Evolutionary conservation across 2,113 vertebrate species (phyloP), one percentile per base, ranked within the genome.

Genomic region (Hiodon tergisus): DNA sequence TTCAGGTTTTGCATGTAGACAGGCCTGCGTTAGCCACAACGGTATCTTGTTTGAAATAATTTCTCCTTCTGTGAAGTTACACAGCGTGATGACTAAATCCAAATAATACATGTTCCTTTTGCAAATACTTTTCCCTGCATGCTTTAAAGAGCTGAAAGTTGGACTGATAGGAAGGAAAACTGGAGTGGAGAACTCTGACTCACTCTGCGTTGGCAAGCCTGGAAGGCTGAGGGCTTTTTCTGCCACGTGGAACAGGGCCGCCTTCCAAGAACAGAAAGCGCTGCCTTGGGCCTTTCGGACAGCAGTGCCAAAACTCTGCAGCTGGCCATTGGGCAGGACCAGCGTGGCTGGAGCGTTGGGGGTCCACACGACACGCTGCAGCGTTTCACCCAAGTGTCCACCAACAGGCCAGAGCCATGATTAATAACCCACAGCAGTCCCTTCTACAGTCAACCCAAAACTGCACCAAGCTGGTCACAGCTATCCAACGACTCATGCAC

Each of bases 241-340:
- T 91, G 90, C 91, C 90, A 91, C 91, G 90, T 91, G 88, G 88
- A 90, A 73, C 58, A 72, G 80, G 90, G 87, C 87, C 80, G 79
- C 74, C 76, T 81, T 86, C 91, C 91, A 92, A 86, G 78, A 71
- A 65, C 11, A 7, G 3, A 16, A 31, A 31, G 31, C 16, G 4
- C 65, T 59, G 46, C 76, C 47, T 72, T 70, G 46, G 14, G 60
- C 10, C 63, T 47, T 48, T 11, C 47, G 63, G 48, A 9, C 63
- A 16, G 69, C 66, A 58, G 17, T 66, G 52, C n/a, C 53, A 17
- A 31, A 46, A 14, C 53, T 46, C 53, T 48, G 50, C 4, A 17
- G 3, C 51, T 57, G 9, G 8, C 48, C 50, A 31, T 8, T 10
- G n/a, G 52, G 11, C 10, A 5, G 60, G n/a, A 6, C 5, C 62